phyloP scores from a whole-genome alignment of 1,140 invertebrate species.

The Aphaenogaster ashmeadi region DNA sequence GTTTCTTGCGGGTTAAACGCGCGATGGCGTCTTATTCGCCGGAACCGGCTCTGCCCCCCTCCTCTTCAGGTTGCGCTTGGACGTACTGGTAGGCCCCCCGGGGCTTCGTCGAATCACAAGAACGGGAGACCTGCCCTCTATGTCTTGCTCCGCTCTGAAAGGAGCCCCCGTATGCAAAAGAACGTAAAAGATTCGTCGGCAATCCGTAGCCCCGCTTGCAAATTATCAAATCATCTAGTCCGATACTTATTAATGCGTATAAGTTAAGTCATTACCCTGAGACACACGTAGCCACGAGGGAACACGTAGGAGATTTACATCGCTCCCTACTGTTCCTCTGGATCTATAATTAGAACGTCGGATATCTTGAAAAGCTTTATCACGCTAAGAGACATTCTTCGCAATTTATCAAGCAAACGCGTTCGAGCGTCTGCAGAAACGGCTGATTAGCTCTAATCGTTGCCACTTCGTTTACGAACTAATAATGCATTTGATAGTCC shows the following conservation, averaged over 20 bases:
- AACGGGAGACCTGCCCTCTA: slow-evolving; percentile 55
- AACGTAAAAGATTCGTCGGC: slow-evolving; percentile 6
- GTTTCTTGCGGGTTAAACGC: slow-evolving; percentile 81
- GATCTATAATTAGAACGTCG: slow-evolving; percentile 42
- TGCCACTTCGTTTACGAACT: slow-evolving; percentile 1
- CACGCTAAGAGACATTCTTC: not conserved
- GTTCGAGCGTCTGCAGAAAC: not conserved
- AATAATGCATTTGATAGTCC: not conserved
- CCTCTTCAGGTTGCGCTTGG: slow-evolving; percentile 8
- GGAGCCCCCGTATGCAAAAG: slow-evolving; percentile 44
- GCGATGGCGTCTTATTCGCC: slow-evolving; percentile 83
- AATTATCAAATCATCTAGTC: slow-evolving; percentile 85
- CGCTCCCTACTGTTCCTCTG: slow-evolving; percentile 2
- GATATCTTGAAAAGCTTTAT: slow-evolving; percentile 16
- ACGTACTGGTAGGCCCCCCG: slow-evolving; percentile 60
- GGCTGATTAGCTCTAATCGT: not conserved
- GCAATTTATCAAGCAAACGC: not conserved
- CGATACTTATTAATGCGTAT: slow-evolving; percentile 80
- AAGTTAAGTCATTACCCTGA: slow-evolving; percentile 83
- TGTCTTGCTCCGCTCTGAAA: slow-evolving; percentile 19
- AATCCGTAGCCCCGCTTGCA: slow-evolving; percentile 63
- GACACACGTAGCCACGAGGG: slow-evolving; percentile 77
- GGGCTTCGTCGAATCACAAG: slow-evolving; percentile 72
- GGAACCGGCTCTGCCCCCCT: slow-evolving; percentile 86
- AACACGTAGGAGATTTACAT: slow-evolving; percentile 32